These are phyloP conservation scores for Hephaestus fuliginosus DNA, from an alignment of 2,797 vertebrate species.

Conservation along the genomic window DNA sequence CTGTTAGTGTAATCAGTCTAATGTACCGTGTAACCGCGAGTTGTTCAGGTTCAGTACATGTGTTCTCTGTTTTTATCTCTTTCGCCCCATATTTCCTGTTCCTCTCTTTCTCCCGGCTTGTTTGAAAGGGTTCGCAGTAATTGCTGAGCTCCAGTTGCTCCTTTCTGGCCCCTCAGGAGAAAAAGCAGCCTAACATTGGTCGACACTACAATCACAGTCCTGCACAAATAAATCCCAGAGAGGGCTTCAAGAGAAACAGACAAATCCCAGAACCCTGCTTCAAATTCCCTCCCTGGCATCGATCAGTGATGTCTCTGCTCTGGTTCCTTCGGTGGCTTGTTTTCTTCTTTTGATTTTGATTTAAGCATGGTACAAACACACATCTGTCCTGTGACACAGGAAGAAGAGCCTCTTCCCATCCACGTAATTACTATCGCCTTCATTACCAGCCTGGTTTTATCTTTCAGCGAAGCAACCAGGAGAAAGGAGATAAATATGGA, in stretches of 20 bases:
- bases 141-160: neutral
- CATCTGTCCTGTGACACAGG: neutral
- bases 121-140: neutral
- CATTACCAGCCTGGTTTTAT: neutral
- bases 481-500: neutral
- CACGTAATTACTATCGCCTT: neutral
- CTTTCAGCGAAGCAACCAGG: neutral
- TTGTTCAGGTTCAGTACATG: neutral
- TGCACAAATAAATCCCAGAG: neutral
- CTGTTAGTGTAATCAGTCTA: neutral
- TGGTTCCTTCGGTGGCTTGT: neutral
- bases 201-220: too few species aligned
- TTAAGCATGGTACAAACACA: neutral
- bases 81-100: neutral
- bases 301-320: neutral
- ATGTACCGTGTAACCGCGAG: neutral
- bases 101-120: neutral
- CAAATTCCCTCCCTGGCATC: neutral
- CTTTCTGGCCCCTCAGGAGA: neutral
- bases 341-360: neutral
- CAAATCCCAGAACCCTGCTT: conserved; percentile 1
- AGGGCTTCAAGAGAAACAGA: neutral
- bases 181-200: neutral
- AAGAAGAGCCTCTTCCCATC: neutral
- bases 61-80: neutral